Evolutionary conservation across 2,797 vertebrate genomes (phyloP).

Genomic region (Hoplostethus atlanticus): DNA sequence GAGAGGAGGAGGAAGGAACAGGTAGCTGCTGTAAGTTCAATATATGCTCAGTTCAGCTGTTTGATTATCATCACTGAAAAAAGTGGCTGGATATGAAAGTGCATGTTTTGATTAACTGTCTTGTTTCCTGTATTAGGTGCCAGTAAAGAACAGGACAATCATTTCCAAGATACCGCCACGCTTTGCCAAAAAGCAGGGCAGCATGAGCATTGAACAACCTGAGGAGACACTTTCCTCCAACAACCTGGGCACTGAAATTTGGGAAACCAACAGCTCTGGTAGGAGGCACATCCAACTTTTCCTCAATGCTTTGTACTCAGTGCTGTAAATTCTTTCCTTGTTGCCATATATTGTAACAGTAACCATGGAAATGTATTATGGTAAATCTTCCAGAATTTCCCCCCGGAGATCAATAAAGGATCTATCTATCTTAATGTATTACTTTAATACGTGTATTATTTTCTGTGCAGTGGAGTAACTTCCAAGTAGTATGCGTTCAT

Average conservation of each 20-base stretch:
- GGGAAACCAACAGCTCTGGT: constrained; percentile 97
- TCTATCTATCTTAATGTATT: no score
- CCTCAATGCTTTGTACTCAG: background rate
- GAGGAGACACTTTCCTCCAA: constrained; percentile 89
- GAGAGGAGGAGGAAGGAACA: constrained; percentile 97
- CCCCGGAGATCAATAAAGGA: no score
- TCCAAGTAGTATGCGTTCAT: no score
- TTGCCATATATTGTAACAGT: background rate
- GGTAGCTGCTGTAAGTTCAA: constrained; percentile 83
- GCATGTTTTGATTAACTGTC: background rate
- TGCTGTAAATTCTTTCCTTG: background rate
- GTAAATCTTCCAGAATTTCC: no score
- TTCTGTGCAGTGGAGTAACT: no score
- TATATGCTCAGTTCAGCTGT: background rate
- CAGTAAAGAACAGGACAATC: constrained; percentile 89
- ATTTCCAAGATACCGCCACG: constrained; percentile 96
- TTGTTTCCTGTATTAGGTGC: constrained; percentile 79
- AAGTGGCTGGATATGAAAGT: background rate
- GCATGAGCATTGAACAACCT: constrained; percentile 90
- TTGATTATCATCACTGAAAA: background rate
- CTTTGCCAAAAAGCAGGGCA: constrained; percentile 96
- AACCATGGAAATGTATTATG: no score
- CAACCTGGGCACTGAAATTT: constrained; percentile 97
- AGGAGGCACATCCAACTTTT: background rate
- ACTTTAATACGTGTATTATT: no score